Evolutionary conservation across 1,140 invertebrate genomes (phyloP), one percentile per base, ranked within the genome.

Genomic region (Drosophila cardini): DNA sequence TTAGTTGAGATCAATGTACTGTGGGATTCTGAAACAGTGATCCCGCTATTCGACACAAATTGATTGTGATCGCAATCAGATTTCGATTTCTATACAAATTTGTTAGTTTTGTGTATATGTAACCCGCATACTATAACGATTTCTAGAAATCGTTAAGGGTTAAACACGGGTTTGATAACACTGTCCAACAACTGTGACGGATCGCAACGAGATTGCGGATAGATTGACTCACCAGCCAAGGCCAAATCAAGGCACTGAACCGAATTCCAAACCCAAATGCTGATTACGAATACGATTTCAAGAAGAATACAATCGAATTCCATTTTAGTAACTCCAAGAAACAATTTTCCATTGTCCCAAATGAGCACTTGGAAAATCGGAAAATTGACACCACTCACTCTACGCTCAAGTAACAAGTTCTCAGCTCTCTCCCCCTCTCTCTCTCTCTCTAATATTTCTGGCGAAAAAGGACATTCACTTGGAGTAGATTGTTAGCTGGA

Each of bases 371-470:
- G 52, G 7, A 84, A 69, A 67, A 75, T 67, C 57, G 68, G 80
- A 76, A 86, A 87, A 63, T 55, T 60, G 68, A 91, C 75, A 80
- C 74, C 50, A 52, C 58, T 69, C 64, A 4, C 21, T 64, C 52
- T 77, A 50, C n/a, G 18, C 48, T 90, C 56, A 65, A 91, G 76
- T 76, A 76, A 42, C 60, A 84, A 91, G 68, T 78, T 79, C 62
- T 80, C 70, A 78, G 55, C 2, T 4, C 34, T 36, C 30, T 4
- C 3, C 7, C 7, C 7, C 30, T 4, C 30, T 32, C 36, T 9
- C 38, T 11, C 38, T 40, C 72, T 86, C 62, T 69, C 85, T 56
- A 10, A 38, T 38, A 34, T 75, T 72, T 67, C 74, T 34, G 48
- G 45, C 50, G 74, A 91, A 91, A 72, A 69, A 64, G 40, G 30